phyloP scores from a whole-genome alignment of 2,797 vertebrate species.

The Ctenopoma kingsleyae region DNA sequence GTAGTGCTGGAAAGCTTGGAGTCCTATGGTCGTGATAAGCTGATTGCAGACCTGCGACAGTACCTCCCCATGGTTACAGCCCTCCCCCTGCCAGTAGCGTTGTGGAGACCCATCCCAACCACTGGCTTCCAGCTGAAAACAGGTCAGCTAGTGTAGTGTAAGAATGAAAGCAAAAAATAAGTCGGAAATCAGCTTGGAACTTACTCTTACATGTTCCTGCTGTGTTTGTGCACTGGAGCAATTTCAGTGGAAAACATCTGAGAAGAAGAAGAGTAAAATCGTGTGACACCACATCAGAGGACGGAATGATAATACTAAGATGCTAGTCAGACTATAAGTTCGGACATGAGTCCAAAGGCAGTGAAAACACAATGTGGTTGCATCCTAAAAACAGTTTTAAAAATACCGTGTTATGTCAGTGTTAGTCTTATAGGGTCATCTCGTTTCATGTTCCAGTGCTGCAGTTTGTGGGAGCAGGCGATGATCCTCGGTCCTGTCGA shows the following conservation, averaged over 20 bases:
- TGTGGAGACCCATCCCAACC: conserved; percentile 89
- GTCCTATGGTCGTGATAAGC: conserved; percentile 88
- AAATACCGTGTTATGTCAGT: background rate
- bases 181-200: conserved; percentile 39
- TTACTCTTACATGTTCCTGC: conserved; percentile 22
- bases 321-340: background rate
- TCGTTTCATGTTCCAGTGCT: conserved; percentile 85
- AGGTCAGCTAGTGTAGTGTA: conserved; percentile 83
- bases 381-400: background rate
- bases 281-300: conserved; percentile 8
- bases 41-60: conserved; percentile 92
- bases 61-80: conserved; percentile 91
- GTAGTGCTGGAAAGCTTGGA: conserved; percentile 88
- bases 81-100: conserved; percentile 87
- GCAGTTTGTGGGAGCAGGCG: conserved; percentile 92
- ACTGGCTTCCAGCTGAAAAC: conserved; percentile 93
- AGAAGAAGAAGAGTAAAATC: conserved; percentile 9
- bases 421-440: background rate
- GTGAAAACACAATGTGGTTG: no score
- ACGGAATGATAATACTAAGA: conserved; percentile 1
- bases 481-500: conserved; percentile 93
- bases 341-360: no score
- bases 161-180: conserved; percentile 47
- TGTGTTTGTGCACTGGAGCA: conserved; percentile 23
- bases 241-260: conserved; percentile 16